Percentiles rank a stretch among this genome's conserved stretches.
Evolutionary conservation across 2,888 invertebrate species (phyloP).

Genomic region (Octodonta nipae): DNA sequence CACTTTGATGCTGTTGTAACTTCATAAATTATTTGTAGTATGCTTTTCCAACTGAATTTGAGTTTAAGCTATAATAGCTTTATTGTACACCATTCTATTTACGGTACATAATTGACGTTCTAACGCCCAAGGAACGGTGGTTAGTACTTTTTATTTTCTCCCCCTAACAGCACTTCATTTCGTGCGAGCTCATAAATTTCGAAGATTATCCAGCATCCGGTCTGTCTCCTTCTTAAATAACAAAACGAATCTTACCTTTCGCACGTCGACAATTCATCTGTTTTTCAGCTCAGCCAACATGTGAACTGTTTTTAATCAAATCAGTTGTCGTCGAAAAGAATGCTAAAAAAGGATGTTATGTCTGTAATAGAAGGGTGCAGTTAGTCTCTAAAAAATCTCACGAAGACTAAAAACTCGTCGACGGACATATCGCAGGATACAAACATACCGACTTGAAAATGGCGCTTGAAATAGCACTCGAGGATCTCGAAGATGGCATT

Average conservation of each 20-base stretch:
- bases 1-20: no score
- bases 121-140: no score
- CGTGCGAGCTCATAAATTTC: slow-evolving; percentile 13
- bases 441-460: no score
- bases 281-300: slow-evolving; percentile 14
- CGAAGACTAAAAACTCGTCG: slow-evolving; percentile 21
- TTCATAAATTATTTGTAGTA: no score
- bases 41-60: no score
- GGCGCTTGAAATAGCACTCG: no score
- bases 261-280: slow-evolving; percentile 16
- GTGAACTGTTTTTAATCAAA: slow-evolving; percentile 15
- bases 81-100: no score
- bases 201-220: slow-evolving; percentile 16
- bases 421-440: slow-evolving; percentile 23
- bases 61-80: no score
- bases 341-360: slow-evolving; percentile 28
- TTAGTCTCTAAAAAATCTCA: slow-evolving; percentile 19
- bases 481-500: no score
- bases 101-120: no score
- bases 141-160: no score
- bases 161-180: slow-evolving; percentile 7
- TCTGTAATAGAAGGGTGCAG: slow-evolving; percentile 27
- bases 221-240: slow-evolving; percentile 14
- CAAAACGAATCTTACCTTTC: slow-evolving; percentile 18
- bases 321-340: slow-evolving; percentile 16